phyloP scores from a whole-genome alignment of 2,797 vertebrate species.

The Limosa lapponica region DNA sequence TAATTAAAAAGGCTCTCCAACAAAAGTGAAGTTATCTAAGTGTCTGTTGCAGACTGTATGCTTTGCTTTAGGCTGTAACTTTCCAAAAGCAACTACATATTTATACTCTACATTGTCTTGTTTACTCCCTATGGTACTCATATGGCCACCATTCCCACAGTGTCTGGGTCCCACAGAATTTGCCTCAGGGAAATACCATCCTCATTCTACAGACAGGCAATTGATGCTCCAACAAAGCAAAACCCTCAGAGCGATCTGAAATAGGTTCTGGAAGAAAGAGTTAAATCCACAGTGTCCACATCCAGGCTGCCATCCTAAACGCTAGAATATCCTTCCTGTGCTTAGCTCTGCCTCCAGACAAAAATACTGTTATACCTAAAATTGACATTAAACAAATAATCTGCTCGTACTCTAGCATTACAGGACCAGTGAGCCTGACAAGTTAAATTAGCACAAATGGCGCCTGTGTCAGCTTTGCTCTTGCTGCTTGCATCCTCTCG shows the following conservation, averaged over 20 bases:
- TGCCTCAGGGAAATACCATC: background rate
- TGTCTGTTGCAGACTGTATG: slow-evolving; percentile 62
- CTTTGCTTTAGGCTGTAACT: slow-evolving; percentile 18
- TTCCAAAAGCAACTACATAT: slow-evolving; percentile 3
- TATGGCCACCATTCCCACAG: background rate
- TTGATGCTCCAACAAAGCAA: background rate
- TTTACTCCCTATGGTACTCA: background rate
- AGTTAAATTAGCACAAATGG: background rate
- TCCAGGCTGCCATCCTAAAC: background rate
- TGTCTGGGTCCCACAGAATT: background rate
- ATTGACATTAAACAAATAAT: background rate
- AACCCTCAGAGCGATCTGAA: background rate
- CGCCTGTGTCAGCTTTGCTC: slow-evolving; percentile 15
- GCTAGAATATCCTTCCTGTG: background rate
- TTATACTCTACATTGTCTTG: background rate
- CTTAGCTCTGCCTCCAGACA: background rate
- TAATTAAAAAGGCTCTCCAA: slow-evolving; percentile 79
- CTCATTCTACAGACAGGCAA: background rate
- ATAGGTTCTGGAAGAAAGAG: background rate
- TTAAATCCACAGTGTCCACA: background rate
- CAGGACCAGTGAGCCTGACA: background rate
- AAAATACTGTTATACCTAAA: background rate
- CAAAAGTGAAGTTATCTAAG: slow-evolving; percentile 70
- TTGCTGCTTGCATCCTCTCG: background rate
- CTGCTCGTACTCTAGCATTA: background rate